Evolutionary conservation across 2,113 vertebrate genomes (phyloP).

Genomic region (Syngnathus scovelli): DNA sequence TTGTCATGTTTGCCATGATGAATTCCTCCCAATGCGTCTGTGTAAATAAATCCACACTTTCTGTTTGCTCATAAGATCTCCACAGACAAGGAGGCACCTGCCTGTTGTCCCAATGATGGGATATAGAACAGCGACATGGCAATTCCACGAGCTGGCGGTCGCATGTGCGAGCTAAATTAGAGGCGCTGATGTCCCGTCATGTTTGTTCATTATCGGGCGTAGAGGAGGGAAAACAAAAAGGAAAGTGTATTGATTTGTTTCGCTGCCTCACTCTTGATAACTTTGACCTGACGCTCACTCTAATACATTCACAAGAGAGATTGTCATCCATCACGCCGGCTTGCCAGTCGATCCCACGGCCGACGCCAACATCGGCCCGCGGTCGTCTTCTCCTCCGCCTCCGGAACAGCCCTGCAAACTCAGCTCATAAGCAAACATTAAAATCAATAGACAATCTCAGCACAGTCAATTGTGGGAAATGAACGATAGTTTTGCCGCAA

Average conservation of each 20-base stretch:
- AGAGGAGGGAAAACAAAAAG: conserved; percentile 59
- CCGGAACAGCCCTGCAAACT: conserved; percentile 30
- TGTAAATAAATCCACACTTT: conserved; percentile 29
- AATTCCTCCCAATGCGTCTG: conserved; percentile 51
- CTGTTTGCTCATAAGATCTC: conserved; percentile 53
- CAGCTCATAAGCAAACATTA: conserved; percentile 80
- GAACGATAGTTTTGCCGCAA: conserved; percentile 70
- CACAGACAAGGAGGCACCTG: conserved; percentile 44
- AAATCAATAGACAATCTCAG: conserved; percentile 90
- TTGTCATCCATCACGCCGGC: conserved; percentile 72
- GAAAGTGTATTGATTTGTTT: conserved; percentile 73
- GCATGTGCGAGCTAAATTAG: conserved; percentile 61
- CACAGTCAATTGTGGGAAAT: conserved; percentile 77
- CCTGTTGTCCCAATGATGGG: conserved; percentile 53
- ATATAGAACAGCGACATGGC: conserved; percentile 45
- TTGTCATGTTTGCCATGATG: conserved; percentile 39
- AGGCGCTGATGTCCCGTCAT: conserved; percentile 74
- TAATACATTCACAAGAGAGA: conserved; percentile 74
- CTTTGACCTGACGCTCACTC: conserved; percentile 71
- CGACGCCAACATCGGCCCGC: conserved; percentile 46
- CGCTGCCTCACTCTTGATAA: conserved; percentile 64
- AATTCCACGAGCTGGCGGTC: conserved; percentile 44
- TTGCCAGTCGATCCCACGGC: conserved; percentile 54
- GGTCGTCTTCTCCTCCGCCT: conserved; percentile 61
- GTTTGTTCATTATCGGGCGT: conserved; percentile 73